Evolutionary conservation across 2,888 invertebrate species (phyloP), one percentile per base, ranked within the genome.

Genomic region (Hofmannophila pseudospretella): DNA sequence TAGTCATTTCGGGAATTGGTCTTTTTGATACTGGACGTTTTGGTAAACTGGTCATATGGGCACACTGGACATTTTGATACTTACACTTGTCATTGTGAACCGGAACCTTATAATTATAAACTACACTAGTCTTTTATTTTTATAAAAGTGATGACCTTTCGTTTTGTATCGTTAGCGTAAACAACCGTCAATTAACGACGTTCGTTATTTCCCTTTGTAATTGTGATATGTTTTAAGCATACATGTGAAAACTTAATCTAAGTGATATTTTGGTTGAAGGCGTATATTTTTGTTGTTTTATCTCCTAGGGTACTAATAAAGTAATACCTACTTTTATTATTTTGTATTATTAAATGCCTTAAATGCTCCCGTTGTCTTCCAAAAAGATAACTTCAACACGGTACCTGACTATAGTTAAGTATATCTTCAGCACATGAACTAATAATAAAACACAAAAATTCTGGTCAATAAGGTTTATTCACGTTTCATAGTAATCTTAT

Each of bases 221-320:
- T 73, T 85, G 82, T 88, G 78, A 88, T 84, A 77, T 56, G 47
- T 47, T 51, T 54, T 60, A 54, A 58, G 51, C 49, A 46, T 60
- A 56, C 60, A 58, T 68, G 58, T 64, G 63, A 60, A 65, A 34
- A 39, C 36, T 48, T 49, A 64, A 51, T 52, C 60, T 72, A 70
- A 75, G 78, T 79, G 76, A 79, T 79, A 78, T 74, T 77, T 78
- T 75, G 74, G 75, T 81, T 80, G 69, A 65, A 69, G 70, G 69
- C 62, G 47, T 78, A 69, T 75, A 71, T 76, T 78, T 77, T 23
- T 79, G 73, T 81, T 81, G 73, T 72, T 76, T 79, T 67, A 62
- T 75, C 66, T 71, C 57, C 57, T 75, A 73, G 62, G 66, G 66
- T 63, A 58, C 50, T 55, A 74, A 67, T 68, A 75, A 75, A 76